Conservation (phyloP, 2,888 invertebrate genomes). For the Xestia c-nigrum region DNA sequence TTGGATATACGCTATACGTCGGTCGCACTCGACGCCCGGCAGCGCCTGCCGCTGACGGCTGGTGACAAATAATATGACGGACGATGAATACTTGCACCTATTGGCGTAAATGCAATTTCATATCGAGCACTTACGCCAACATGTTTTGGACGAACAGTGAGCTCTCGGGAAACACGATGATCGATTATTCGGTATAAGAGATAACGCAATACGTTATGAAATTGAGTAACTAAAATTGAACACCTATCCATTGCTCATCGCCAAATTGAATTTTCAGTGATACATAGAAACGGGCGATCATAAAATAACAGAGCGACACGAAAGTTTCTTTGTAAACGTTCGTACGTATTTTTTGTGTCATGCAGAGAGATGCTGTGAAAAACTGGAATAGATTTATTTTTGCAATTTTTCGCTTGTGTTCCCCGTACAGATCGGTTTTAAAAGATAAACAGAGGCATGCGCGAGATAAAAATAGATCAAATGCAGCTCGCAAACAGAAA, state of each 20-base stretch:
- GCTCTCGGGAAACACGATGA: conserved; percentile 52
- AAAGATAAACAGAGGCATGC: conserved; percentile 68
- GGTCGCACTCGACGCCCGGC: conserved; percentile 81
- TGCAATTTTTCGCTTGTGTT: conserved; percentile 47
- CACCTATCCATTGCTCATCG: conserved; percentile 17
- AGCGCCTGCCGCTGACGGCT: conserved; percentile 84
- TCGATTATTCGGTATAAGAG: conserved; percentile 54
- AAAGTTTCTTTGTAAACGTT: conserved; percentile 42
- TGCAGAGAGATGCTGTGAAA: conserved; percentile 23
- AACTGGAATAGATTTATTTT: conserved; percentile 52
- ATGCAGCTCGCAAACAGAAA: conserved; percentile 69
- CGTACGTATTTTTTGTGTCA: conserved; percentile 24
- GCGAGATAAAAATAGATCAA: conserved; percentile 75
- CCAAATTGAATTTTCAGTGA: conserved; percentile 36
- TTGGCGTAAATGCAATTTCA: conserved; percentile 81
- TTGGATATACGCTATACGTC: conserved; percentile 85
- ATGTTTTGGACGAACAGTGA: conserved; percentile 61
- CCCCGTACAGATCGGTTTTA: conserved; percentile 66
- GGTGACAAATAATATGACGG: conserved; percentile 89
- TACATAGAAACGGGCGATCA: conserved; percentile 20
- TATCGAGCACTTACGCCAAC: conserved; percentile 70
- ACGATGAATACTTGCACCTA: conserved; percentile 79
- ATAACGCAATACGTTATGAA: conserved; percentile 48
- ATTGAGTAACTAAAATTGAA: conserved; percentile 28
- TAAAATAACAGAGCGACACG: conserved; percentile 33